Evolutionary conservation across 1,140 invertebrate species (phyloP), one percentile per base, ranked within the genome.

Genomic region (Ooceraea biroi): DNA sequence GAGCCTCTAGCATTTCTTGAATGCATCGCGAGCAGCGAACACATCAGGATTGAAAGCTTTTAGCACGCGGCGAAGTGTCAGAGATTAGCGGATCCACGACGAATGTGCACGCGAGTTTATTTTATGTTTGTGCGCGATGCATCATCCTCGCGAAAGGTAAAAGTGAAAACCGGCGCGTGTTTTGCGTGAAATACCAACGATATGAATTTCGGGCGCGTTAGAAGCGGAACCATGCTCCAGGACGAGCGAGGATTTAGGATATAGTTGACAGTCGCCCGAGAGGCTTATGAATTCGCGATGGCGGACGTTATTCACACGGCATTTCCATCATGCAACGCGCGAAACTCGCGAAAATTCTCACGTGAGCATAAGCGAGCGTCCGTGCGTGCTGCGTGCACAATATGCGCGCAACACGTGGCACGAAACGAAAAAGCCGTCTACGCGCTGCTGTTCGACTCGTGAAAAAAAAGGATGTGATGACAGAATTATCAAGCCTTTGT

Each of bases 391-490:
- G 76, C 65, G 76, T 80, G 76, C 30, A 80, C 76, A 80, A 69
- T 80, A 80, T 4, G 65, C n/a, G 76, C 50, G 76, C 76, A 80
- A 80, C 76, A 80, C 76, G 76, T 80, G 76, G 63, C 50, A 57
- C 50, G 48, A 19, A 27, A 52, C 52, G 46, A 4, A 44, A 46
- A 14, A 8, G 41, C 19, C 36, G 48, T 25, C 48, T 22, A 10
- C 27, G 11, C 8, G 60, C 12, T 7, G 27, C 55, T 14, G 25
- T n/a, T 48, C 41, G 25, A 55, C n/a, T 46, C 65, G 36, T 41
- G 44, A 30, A 71, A 78, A 80, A 71, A 80, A 30, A 14, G 27
- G 8, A 10, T 12, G n/a, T 50, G 25, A 27, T 22, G 76, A 46
- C 50, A 17, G 50, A 69, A 71, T 71, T 80, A 71, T 46, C 17